phyloP scores from a whole-genome alignment of 2,113 vertebrate species.

The Pangasianodon hypophthalmus region DNA sequence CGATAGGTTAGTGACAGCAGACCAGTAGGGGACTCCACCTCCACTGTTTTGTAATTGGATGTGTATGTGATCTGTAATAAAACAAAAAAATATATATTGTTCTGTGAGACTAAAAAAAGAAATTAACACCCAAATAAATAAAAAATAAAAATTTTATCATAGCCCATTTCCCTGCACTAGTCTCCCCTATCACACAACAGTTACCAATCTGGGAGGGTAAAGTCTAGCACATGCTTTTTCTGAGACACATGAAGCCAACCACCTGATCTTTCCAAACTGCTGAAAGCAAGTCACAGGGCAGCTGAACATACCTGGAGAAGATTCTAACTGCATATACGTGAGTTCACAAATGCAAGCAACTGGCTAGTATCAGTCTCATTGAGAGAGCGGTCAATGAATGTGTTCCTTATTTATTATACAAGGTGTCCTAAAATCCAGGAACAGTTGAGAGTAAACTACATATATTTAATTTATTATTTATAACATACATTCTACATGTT shows the following conservation, averaged over 20 bases:
- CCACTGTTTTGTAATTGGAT: slow-evolving; percentile 79
- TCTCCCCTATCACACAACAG: neutral
- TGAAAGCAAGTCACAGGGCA: neutral
- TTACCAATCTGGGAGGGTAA: neutral
- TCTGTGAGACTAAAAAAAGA: neutral
- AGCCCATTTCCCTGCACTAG: neutral
- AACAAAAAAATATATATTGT: neutral
- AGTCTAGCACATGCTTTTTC: neutral
- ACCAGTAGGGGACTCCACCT: slow-evolving; percentile 81
- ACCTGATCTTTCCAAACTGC: neutral
- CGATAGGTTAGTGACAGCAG: slow-evolving; percentile 76
- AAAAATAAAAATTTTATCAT: neutral
- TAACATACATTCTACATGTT: neutral
- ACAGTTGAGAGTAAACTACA: neutral
- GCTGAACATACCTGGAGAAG: neutral
- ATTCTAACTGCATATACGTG: neutral
- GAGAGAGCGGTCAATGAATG: neutral
- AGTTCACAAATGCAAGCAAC: neutral
- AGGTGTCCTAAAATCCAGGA: neutral
- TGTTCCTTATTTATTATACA: neutral
- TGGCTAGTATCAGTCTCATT: neutral
- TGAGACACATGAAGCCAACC: too few species aligned
- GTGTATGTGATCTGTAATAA: slow-evolving; percentile 71
- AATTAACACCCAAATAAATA: neutral
- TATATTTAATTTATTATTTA: neutral